phyloP scores from a whole-genome alignment of 2,888 invertebrate species.

The Nomada ferruginata region DNA sequence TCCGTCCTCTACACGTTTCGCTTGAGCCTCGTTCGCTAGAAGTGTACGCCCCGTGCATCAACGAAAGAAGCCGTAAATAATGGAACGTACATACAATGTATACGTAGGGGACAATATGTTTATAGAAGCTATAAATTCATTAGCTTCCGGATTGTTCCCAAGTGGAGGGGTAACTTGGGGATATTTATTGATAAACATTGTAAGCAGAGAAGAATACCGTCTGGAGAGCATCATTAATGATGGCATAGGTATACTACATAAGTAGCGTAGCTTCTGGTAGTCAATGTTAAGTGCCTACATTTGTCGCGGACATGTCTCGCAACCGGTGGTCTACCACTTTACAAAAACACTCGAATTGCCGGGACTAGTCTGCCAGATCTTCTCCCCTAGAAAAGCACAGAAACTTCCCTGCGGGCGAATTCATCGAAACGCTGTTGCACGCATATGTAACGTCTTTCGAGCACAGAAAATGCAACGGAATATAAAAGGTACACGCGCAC shows the following conservation, averaged over 20 bases:
- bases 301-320: constrained; percentile 50
- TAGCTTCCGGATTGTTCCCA: background rate
- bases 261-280: constrained; percentile 9
- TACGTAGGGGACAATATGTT: background rate
- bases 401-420: background rate
- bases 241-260: too few relatives aligned
- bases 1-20: constrained; percentile 69
- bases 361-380: constrained; percentile 2
- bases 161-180: background rate
- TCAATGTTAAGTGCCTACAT: constrained; percentile 44
- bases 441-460: background rate
- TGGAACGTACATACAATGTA: background rate
- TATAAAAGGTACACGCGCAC: constrained; percentile 21
- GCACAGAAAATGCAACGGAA: background rate
- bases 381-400: background rate
- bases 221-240: background rate
- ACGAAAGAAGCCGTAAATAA: constrained; percentile 15
- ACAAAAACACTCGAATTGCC: constrained; percentile 44
- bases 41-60: background rate
- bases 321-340: constrained; percentile 59
- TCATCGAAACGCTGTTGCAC: background rate
- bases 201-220: background rate
- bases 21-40: constrained; percentile 60
- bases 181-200: background rate
- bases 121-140: background rate